Percentiles rank a stretch among this genome's conserved stretches.
phyloP scores from a whole-genome alignment of 2,113 vertebrate genomes.

The Sander lucioperca region DNA sequence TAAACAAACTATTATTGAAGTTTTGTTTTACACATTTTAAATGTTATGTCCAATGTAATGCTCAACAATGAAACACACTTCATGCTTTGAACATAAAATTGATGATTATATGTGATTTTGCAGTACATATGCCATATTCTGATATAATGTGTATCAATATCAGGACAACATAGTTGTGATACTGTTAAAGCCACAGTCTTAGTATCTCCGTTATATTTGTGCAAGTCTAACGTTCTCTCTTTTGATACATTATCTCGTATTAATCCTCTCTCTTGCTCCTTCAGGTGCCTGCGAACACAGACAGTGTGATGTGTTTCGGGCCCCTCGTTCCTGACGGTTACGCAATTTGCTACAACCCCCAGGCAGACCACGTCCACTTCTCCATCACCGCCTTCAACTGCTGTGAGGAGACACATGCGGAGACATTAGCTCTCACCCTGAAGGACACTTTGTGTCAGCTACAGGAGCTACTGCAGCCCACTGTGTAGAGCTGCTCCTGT shows the following conservation, averaged over 20 bases:
- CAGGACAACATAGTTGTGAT: background rate
- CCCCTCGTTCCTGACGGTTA: slow-evolving; percentile 89
- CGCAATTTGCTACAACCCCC: slow-evolving; percentile 89
- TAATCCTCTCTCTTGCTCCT: background rate
- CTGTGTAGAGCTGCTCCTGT: slow-evolving; percentile 57
- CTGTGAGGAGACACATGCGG: slow-evolving; percentile 88
- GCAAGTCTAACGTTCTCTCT: background rate
- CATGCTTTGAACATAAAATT: no score
- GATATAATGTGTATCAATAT: background rate
- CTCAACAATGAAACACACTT: background rate
- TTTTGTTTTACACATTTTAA: background rate
- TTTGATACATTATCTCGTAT: background rate
- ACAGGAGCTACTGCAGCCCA: slow-evolving; percentile 81
- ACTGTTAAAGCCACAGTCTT: background rate
- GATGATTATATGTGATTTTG: no score
- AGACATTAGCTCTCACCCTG: slow-evolving; percentile 80
- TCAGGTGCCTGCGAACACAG: slow-evolving; percentile 86
- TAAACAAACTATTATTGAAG: background rate
- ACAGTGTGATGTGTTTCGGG: slow-evolving; percentile 90
- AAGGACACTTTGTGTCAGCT: slow-evolving; percentile 81
- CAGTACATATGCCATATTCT: background rate
- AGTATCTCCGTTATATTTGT: background rate
- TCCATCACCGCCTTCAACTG: slow-evolving; percentile 89
- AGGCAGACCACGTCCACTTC: slow-evolving; percentile 85
- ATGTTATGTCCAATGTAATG: background rate